phyloP scores from a whole-genome alignment of 2,113 vertebrate genomes.

The Heterotilapia buettikoferi region DNA sequence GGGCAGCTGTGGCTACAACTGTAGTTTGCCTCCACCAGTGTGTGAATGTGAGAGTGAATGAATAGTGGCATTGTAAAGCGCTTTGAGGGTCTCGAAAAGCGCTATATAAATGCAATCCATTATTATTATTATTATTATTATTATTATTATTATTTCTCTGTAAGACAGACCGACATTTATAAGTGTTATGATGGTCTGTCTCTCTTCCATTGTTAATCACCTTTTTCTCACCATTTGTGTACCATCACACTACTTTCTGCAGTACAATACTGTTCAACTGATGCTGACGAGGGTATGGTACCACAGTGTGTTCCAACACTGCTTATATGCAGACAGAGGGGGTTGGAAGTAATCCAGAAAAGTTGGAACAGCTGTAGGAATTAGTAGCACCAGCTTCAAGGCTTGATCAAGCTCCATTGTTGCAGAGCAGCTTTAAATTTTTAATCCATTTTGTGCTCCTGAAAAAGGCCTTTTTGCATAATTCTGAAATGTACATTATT shows the following conservation, averaged over 20 bases:
- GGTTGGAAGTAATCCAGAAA: neutral
- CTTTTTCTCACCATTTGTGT: neutral
- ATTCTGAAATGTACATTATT: neutral
- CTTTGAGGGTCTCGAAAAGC: neutral
- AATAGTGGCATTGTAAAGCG: neutral
- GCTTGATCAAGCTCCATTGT: neutral
- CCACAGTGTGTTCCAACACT: neutral
- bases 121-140: neutral
- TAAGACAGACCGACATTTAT: neutral
- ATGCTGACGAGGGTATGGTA: neutral
- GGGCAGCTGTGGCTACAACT: neutral
- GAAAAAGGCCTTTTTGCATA: neutral
- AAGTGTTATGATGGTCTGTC: neutral
- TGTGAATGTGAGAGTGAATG: neutral
- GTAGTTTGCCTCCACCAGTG: neutral
- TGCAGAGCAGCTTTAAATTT: neutral
- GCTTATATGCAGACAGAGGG: neutral
- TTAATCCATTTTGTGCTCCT: neutral
- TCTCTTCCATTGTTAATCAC: neutral
- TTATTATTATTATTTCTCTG: neutral
- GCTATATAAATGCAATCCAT: neutral
- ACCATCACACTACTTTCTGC: neutral
- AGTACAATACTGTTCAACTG: neutral
- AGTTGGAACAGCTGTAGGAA: neutral
- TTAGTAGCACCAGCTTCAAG: neutral